Evolutionary conservation across 2,113 vertebrate species (phyloP).

Genomic region (Centropristis striata): DNA sequence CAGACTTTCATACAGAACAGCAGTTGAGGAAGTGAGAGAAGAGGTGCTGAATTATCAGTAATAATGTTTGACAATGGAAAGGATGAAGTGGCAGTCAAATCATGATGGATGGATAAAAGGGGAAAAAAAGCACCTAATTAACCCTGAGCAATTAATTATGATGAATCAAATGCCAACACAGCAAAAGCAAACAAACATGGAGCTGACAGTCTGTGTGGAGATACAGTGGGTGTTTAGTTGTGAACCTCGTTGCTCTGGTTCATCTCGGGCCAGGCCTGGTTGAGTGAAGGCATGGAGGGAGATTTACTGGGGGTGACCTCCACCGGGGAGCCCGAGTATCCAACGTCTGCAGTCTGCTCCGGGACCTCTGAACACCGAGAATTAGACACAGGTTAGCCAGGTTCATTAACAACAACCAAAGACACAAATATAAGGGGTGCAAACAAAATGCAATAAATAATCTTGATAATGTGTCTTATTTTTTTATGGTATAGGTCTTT

Average conservation of each 20-base stretch:
- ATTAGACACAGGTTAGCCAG: neutral
- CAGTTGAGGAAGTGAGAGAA: conserved; percentile 36
- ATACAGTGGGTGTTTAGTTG: conserved; percentile 36
- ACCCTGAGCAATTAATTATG: conserved; percentile 33
- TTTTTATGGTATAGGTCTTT: neutral
- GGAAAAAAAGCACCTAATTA: conserved; percentile 18
- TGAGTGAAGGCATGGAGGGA: conserved; percentile 98
- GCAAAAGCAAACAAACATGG: conserved; percentile 41
- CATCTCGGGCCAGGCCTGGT: conserved; percentile 98
- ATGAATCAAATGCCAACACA: conserved; percentile 49
- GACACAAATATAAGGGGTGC: neutral
- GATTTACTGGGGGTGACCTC: conserved; percentile 98
- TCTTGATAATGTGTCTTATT: neutral
- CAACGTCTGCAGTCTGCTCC: conserved; percentile 91
- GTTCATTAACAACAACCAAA: neutral
- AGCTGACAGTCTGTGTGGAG: conserved; percentile 9
- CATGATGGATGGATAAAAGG: conserved; percentile 34
- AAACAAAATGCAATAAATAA: neutral
- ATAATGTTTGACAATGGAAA: conserved; percentile 52
- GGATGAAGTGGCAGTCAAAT: conserved; percentile 37
- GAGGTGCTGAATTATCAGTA: conserved; percentile 60
- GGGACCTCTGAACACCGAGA: conserved; percentile 62
- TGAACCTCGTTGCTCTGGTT: conserved; percentile 98
- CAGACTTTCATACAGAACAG: conserved; percentile 37
- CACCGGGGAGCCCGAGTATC: conserved; percentile 93